Base-by-base conservation (phyloP, 2,113 vertebrate genomes). In the Ammospiza nelsoni region DNA sequence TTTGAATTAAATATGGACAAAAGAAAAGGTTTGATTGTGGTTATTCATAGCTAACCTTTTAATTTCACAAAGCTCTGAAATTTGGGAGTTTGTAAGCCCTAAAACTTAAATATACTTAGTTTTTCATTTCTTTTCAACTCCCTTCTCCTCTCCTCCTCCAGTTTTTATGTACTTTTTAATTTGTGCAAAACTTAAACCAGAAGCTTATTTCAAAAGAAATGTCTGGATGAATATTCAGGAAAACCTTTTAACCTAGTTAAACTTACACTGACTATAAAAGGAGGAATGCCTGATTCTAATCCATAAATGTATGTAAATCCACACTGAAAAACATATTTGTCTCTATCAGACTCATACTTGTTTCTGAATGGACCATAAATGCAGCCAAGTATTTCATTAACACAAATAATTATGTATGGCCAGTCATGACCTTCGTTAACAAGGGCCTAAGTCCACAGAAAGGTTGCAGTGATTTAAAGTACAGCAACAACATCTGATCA, bases 1-100 rank as follows among this genome's bases (percentile, higher is more conserved):
- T 98, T 98, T 98, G 97, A 98, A 98, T 98, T 98, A 97, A 98
- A 98, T 98, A 97, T 97, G 98, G 97, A 97, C 97, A 97, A 97
- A 97, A 97, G 94, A 96, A 97, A 98, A 97, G 96, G 97, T 97
- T 95, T 97, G 95, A 98, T 96, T 96, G 92, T 95, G 88, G 96
- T 97, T 98, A 97, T 97, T 98, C 97, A 97, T 92, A 94, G 97
- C 96, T 96, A 98, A 98, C 97, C 97, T 98, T 98, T 97, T 97
- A 97, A 97, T 97, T 97, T 97, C 52, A 52, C 82, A 95, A 95
- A 93, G 95, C 97, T 95, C 89, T 90, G 89, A 95, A 97, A 96
- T 97, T 97, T 96, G 71, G 93, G 76, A 75, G 84, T 84, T 76
- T 92, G 69, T 87, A 96, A 96, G 72, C 91, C 85, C 69, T 90